Evolutionary conservation across 2,113 vertebrate genomes (phyloP).

Genomic region (Chaenocephalus aceratus): DNA sequence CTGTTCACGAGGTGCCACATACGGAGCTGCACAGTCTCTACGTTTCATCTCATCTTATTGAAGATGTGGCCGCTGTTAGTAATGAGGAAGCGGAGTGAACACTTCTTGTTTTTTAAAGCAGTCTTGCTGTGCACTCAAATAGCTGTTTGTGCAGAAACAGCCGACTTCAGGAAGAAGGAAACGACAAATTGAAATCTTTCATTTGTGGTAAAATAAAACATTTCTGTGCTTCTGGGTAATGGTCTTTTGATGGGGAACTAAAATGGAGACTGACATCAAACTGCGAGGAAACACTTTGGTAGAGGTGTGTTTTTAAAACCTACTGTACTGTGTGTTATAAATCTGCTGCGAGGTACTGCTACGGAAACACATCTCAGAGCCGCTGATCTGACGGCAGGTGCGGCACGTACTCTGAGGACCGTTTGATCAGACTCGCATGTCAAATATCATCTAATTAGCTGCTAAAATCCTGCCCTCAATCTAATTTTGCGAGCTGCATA

Average conservation of each 20-base stretch:
- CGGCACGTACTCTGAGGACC: slow-evolving; percentile 35
- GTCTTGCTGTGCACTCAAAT: slow-evolving; percentile 12
- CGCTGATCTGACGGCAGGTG: slow-evolving; percentile 39
- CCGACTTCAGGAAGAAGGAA: not conserved
- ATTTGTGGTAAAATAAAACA: slow-evolving; percentile 2
- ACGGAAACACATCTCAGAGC: slow-evolving; percentile 3
- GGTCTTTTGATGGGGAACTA: not conserved
- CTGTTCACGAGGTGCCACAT: slow-evolving; percentile 18
- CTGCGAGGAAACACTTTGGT: not conserved
- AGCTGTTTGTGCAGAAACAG: slow-evolving; percentile 8
- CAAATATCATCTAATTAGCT: slow-evolving; percentile 68
- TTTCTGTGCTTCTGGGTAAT: slow-evolving; percentile 17
- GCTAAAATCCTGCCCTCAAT: slow-evolving; percentile 36
- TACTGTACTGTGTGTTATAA: not conserved
- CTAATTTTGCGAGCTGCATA: slow-evolving; percentile 36
- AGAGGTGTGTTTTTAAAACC: not conserved
- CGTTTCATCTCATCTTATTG: slow-evolving; percentile 3
- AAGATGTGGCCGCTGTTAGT: not conserved
- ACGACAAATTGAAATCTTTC: not conserved
- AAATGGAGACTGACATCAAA: slow-evolving; percentile 11
- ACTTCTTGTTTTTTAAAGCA: not conserved
- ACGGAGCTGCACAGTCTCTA: not conserved
- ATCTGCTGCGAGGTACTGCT: not conserved
- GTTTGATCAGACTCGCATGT: slow-evolving; percentile 62
- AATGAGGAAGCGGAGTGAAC: slow-evolving; percentile 1